Base-by-base conservation (phyloP, 2,113 vertebrate genomes). In the Clupea harengus region DNA sequence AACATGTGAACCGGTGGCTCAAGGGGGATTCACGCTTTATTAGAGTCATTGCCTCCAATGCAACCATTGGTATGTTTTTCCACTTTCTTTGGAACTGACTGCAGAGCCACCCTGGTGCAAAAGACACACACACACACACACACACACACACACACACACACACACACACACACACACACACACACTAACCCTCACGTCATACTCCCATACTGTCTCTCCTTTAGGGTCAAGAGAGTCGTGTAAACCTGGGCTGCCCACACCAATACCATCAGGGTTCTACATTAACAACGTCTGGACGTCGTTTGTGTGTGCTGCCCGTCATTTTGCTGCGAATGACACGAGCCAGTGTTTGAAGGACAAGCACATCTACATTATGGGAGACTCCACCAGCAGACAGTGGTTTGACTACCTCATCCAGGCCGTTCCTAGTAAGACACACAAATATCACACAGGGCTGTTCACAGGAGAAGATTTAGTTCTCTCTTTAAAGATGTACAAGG, bases 361-460 rank as follows among this genome's bases (percentile, higher is more conserved):
- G 28, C 25, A 75, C 28, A 39, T 75, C 25, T 39, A 75, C 25
- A 39, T 75, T 13, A 28, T 32, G 67, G 67, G 67, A 39, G 67
- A 75, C 67, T 75, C 67, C 25, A 75, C 67, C 25, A 39, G 67
- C 67, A 75, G 67, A 15, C 67, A 75, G 67, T 75, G 67, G 67
- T 75, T 32, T 75, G 67, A 75, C 2, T 75, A 11, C 67, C 28
- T 75, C 67, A 10, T 75, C 67, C 67, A 32, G 11, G 13, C 67
- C 4, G 25, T 75, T 11, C 67, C 67, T 39, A 75, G 67, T 75
- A 13, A 75, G 67, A 75, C 28, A 75, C 67, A 75, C 67, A 32
- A 2, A 10, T 13, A 32, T 28, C 64, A 67, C 25, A 67, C n/a
- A 28, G 0, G 22, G 39, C 39, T 39, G 39, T 2, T 39, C 39